These are phyloP conservation scores for Amphilophus citrinellus DNA, from an alignment of 2,113 vertebrate species.

Conservation along the genomic window DNA sequence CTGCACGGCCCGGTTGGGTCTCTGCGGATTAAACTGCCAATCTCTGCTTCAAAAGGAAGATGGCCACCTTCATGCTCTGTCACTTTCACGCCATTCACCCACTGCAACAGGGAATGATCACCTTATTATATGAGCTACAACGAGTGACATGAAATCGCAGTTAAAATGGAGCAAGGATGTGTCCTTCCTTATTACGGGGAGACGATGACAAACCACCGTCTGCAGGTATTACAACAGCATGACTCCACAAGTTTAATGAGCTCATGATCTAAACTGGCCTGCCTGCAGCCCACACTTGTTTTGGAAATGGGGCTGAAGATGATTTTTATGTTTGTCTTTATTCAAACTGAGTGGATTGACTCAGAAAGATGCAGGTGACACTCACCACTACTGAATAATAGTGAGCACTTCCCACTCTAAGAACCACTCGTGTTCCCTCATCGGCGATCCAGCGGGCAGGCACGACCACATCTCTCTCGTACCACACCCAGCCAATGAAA, in stretches of 20 bases:
- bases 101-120: slow-evolving; percentile 79
- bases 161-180: no score
- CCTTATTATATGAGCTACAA: fast-evolving
- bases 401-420: slow-evolving; percentile 91
- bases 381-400: slow-evolving; percentile 92
- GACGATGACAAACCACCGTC: not conserved
- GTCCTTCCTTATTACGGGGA: no score
- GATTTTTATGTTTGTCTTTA: not conserved
- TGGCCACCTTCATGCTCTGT: slow-evolving; percentile 92
- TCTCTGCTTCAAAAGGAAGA: slow-evolving; percentile 94
- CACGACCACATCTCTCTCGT: slow-evolving; percentile 87
- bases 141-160: no score
- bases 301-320: no score
- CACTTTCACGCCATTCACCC: slow-evolving; percentile 93
- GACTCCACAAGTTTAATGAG: not conserved
- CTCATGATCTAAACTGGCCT: not conserved
- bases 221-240: not conserved
- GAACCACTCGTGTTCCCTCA: slow-evolving; percentile 81
- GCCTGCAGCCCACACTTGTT: not conserved
- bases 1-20: slow-evolving; percentile 76
- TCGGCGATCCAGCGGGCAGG: slow-evolving; percentile 86
- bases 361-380: not conserved
- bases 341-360: not conserved
- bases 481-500: slow-evolving; percentile 97
- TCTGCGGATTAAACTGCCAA: slow-evolving; percentile 81